These are phyloP conservation scores for Heterodera carotae DNA, from an alignment of 1,140 invertebrate genomes.

Conservation along the genomic window DNA sequence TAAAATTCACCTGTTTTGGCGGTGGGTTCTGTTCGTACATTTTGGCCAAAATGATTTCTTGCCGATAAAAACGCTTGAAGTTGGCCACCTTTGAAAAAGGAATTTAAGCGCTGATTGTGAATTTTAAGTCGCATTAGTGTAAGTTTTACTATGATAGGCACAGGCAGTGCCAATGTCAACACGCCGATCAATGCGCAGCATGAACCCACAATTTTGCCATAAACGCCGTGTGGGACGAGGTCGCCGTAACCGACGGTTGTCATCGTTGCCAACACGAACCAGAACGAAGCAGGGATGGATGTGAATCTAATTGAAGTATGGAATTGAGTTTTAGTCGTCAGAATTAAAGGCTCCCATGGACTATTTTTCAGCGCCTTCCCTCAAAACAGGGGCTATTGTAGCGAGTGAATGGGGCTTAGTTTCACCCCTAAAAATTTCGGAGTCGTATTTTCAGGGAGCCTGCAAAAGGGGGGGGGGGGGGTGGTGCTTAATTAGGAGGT, in stretches of 20 bases:
- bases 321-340: conserved; percentile 66
- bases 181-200: conserved; percentile 86
- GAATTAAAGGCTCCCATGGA: too few species aligned
- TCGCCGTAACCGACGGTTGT: conserved; percentile 64
- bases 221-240: conserved; percentile 77
- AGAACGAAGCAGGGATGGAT: conserved; percentile 95
- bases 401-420: too few species aligned
- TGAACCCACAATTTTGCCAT: conserved; percentile 80
- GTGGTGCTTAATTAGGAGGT: too few species aligned
- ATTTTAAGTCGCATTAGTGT: conserved; percentile 69
- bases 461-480: too few species aligned
- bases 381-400: too few species aligned
- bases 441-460: too few species aligned
- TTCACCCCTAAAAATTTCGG: too few species aligned
- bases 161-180: conserved; percentile 84
- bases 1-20: conserved; percentile 12
- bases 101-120: not conserved
- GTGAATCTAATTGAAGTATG: conserved; percentile 80
- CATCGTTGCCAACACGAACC: conserved; percentile 78
- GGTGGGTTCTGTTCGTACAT: conserved; percentile 66
- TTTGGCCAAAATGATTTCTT: conserved; percentile 58
- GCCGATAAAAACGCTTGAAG: conserved; percentile 65
- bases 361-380: too few species aligned
- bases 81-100: conserved; percentile 54
- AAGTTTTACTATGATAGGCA: conserved; percentile 83